A percentile compares a stretch with the other conserved stretches of the same genome.
phyloP scores from a whole-genome alignment of 2,113 vertebrate genomes.

The Rhipidura dahli region DNA sequence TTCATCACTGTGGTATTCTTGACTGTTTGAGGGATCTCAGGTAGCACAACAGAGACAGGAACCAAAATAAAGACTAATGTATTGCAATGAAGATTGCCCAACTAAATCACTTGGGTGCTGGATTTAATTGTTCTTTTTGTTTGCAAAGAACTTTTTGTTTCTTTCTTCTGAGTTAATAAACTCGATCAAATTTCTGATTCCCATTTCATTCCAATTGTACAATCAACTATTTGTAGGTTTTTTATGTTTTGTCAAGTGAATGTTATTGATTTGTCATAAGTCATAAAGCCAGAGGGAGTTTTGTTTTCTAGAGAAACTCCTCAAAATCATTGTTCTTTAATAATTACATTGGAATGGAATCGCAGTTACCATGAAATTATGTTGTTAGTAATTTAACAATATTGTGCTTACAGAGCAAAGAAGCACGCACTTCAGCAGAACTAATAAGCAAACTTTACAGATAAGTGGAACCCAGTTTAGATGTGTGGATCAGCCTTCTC shows the following conservation, averaged over 20 bases:
- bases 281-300: neutral
- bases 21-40: neutral
- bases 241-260: neutral
- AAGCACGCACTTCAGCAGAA: neutral
- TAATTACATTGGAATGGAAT: neutral
- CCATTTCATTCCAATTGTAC: neutral
- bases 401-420: neutral
- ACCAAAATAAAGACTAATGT: neutral
- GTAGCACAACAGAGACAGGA: constrained; percentile 19
- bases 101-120: neutral
- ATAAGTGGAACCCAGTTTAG: neutral
- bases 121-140: neutral
- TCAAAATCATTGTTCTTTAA: neutral
- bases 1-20: constrained; percentile 37
- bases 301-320: neutral
- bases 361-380: neutral
- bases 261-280: neutral
- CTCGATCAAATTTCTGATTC: neutral
- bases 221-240: neutral
- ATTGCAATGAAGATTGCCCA: neutral
- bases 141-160: neutral
- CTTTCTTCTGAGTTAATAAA: neutral
- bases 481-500: neutral
- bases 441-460: neutral
- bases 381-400: neutral